A percentile compares a stretch with the other conserved stretches of the same genome.
phyloP scores from a whole-genome alignment of 1,140 invertebrate genomes.

The Lepidurus arcticus region DNA sequence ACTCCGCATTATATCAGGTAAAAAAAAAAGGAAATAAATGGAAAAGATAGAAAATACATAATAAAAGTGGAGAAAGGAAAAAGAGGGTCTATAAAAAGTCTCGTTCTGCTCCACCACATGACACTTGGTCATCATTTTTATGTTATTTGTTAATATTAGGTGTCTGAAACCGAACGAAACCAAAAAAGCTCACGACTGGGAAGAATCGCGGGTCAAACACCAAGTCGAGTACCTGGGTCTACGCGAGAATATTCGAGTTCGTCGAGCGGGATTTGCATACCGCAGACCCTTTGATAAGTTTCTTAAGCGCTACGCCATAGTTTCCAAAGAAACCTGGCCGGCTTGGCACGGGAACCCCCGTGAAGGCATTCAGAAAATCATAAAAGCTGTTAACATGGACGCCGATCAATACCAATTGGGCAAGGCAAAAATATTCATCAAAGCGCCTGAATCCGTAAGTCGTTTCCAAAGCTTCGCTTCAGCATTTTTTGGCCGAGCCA shows the following conservation, averaged over 20 bases:
- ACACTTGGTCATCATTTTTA: background rate
- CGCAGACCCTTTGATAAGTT: slow-evolving; percentile 58
- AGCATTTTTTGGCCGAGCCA: background rate
- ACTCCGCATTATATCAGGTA: slow-evolving; percentile 62
- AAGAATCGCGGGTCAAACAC: slow-evolving; percentile 57
- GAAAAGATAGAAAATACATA: background rate
- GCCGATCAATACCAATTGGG: slow-evolving; percentile 64
- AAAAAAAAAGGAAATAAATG: too few species aligned
- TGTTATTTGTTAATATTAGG: slow-evolving; percentile 39
- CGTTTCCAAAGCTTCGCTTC: background rate
- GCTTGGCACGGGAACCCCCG: slow-evolving; percentile 54
- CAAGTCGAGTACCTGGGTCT: slow-evolving; percentile 48
- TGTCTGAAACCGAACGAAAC: slow-evolving; percentile 76
- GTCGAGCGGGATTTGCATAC: slow-evolving; percentile 63
- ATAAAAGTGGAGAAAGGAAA: background rate
- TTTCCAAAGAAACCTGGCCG: slow-evolving; percentile 65
- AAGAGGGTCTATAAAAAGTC: background rate
- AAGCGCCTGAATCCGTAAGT: slow-evolving; percentile 67
- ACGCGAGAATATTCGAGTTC: slow-evolving; percentile 60
- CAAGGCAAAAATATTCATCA: slow-evolving; percentile 66
- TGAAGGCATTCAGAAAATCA: slow-evolving; percentile 56
- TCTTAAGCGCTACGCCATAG: slow-evolving; percentile 59
- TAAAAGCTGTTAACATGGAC: slow-evolving; percentile 58
- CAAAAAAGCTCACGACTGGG: slow-evolving; percentile 66
- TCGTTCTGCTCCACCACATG: background rate